Evolutionary conservation across 2,113 vertebrate genomes (phyloP), one percentile per base, ranked within the genome.

Genomic region (Pogonocichla stellata): DNA sequence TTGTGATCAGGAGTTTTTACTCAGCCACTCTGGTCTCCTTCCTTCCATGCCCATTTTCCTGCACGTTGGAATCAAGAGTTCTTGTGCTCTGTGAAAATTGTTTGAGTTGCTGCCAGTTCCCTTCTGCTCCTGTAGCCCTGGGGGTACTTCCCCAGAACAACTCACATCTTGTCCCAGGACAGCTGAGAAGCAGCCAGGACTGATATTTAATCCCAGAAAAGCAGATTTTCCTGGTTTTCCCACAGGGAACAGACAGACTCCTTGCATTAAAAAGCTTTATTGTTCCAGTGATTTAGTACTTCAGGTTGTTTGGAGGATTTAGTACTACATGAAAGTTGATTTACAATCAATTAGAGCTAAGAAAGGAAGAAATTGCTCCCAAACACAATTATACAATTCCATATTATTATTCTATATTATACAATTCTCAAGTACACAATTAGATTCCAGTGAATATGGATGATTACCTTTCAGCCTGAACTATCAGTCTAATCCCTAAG

Each of bases 301-400:
- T 56, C 33, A 70, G 18, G 69, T 81, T 58, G 42, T 67, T 88
- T 50, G 60, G 61, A 81, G 38, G 70, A 80, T 95, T 85, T 78
- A 50, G 34, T 69, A 23, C 29, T 60, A 34, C 31, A 10, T 29
- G 86, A 66, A 75, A 22, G 81, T 56, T 94, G 77, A 75, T 90
- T 94, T 82, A 36, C 51, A 86, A 51, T 29, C 56, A 82, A 24
- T 81, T 86, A 74, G 36, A 29, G 17, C 6, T 51, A 65, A 74
- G 61, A 79, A 79, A 79, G 17, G 71, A 82, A 60, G 29, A 82
- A 60, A 73, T 54, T 4, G 9, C 50, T 70, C 56, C 66, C 42
- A 65, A 86, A 54, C 19, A 60, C 18, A 86, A 74, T 74, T 82
- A 65, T 29, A 50, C 16, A 65, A 56, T 78, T 86, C 38, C 38